Conservation (phyloP, 1,140 invertebrate genomes). For the Plectrocnemia conspersa region DNA sequence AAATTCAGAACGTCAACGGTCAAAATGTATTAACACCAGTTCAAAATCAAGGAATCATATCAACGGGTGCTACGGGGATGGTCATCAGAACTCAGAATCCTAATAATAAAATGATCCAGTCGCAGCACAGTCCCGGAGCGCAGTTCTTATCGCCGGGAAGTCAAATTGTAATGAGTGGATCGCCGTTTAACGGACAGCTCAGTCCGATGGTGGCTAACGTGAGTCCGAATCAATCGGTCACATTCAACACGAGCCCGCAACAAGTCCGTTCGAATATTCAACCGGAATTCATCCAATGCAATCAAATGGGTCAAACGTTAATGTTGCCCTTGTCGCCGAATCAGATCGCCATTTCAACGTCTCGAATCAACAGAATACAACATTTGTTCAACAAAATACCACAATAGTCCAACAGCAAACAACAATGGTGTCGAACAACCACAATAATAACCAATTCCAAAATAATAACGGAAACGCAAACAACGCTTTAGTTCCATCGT, state of each 20-base stretch:
- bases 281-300: slow-evolving; percentile 66
- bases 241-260: slow-evolving; percentile 57
- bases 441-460: slow-evolving; percentile 42
- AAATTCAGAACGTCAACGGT: slow-evolving; percentile 74
- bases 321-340: slow-evolving; percentile 71
- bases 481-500: slow-evolving; percentile 40
- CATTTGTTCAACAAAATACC: slow-evolving; percentile 67
- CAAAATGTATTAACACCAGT: slow-evolving; percentile 72
- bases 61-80: slow-evolving; percentile 68
- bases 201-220: slow-evolving; percentile 72
- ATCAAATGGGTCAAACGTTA: slow-evolving; percentile 68
- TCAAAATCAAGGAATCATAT: slow-evolving; percentile 65
- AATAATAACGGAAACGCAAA: slow-evolving; percentile 21
- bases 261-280: slow-evolving; percentile 57
- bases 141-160: slow-evolving; percentile 67
- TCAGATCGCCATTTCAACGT: slow-evolving; percentile 55
- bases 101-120: slow-evolving; percentile 68
- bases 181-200: slow-evolving; percentile 70
- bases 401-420: slow-evolving; percentile 61
- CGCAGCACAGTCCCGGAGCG: slow-evolving; percentile 61
- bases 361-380: slow-evolving; percentile 66
- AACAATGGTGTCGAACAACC: slow-evolving; percentile 67
- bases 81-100: slow-evolving; percentile 70
- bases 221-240: slow-evolving; percentile 64
- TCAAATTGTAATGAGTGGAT: slow-evolving; percentile 69